A percentile compares a stretch with the other conserved stretches of the same genome.
phyloP scores from a whole-genome alignment of 2,888 invertebrate species.

The Hirudinaria manillensis region DNA sequence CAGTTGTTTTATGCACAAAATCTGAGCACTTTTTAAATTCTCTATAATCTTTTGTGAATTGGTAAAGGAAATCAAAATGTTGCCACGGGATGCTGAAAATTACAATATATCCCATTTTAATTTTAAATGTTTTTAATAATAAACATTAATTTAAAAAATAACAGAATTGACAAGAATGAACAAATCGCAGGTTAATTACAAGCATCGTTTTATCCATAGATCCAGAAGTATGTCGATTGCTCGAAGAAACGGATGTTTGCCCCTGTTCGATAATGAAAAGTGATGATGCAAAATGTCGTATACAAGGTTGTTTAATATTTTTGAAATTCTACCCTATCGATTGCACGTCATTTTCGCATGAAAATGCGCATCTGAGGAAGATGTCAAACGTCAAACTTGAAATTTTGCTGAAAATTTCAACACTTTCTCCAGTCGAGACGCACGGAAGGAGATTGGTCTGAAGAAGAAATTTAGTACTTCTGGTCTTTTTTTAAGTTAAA shows the following conservation, averaged over 20 bases:
- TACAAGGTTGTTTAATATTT: no score
- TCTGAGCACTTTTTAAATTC: background rate
- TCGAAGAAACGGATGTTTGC: no score
- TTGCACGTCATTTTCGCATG: background rate
- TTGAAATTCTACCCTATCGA: background rate
- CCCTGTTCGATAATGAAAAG: no score
- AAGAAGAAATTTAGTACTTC: no score
- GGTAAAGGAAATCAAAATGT: background rate
- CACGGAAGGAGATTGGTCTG: no score
- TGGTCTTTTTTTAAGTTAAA: no score
- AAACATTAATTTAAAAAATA: background rate
- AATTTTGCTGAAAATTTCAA: background rate
- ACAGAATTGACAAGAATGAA: background rate
- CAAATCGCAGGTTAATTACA: background rate
- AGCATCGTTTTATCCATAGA: no score
- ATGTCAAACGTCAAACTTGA: background rate
- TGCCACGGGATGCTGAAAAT: background rate
- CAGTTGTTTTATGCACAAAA: background rate
- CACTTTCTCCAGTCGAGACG: background rate
- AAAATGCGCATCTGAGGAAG: background rate
- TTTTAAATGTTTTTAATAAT: background rate
- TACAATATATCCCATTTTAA: background rate
- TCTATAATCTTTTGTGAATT: background rate
- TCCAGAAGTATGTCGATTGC: no score
- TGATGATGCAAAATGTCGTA: no score